phyloP scores from a whole-genome alignment of 2,797 vertebrate genomes.

The Sebastolobus altivelis region DNA sequence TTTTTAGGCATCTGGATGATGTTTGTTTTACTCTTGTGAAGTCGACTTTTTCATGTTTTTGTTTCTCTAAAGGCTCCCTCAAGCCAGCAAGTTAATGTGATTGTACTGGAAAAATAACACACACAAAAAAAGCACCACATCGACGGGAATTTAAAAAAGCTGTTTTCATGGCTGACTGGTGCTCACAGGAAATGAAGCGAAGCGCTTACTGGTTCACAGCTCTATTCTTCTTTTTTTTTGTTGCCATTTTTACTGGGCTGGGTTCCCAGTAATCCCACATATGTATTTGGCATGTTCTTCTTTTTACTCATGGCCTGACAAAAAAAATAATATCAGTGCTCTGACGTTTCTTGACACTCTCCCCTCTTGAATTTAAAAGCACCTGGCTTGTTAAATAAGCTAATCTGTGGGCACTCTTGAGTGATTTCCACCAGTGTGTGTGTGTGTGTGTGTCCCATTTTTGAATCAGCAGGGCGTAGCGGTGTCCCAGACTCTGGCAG shows the following conservation, averaged over 20 bases:
- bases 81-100: slow-evolving; percentile 49
- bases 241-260: slow-evolving; percentile 82
- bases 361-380: slow-evolving; percentile 51
- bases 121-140: slow-evolving; percentile 20
- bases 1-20: slow-evolving; percentile 56
- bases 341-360: slow-evolving; percentile 42
- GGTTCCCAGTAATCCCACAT: slow-evolving; percentile 81
- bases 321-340: slow-evolving; percentile 34
- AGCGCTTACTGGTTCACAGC: slow-evolving; percentile 67
- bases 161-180: slow-evolving; percentile 52
- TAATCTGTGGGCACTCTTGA: slow-evolving; percentile 62
- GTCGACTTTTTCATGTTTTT: slow-evolving; percentile 49
- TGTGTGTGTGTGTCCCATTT: slow-evolving; percentile 34
- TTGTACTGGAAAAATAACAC: slow-evolving; percentile 40
- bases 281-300: slow-evolving; percentile 51
- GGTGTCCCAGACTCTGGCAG: slow-evolving; percentile 73
- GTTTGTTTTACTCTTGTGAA: slow-evolving; percentile 50
- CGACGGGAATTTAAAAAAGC: slow-evolving; percentile 27
- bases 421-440: slow-evolving; percentile 35
- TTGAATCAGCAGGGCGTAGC: slow-evolving; percentile 54
- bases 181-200: slow-evolving; percentile 65
- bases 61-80: slow-evolving; percentile 41
- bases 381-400: slow-evolving; percentile 78
- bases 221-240: slow-evolving; percentile 24
- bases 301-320: slow-evolving; percentile 52